Percentiles rank a stretch among this genome's conserved stretches.
These are phyloP conservation scores for Tridacna gigas DNA, from an alignment of 2,888 invertebrate species.

Conservation along the genomic window DNA sequence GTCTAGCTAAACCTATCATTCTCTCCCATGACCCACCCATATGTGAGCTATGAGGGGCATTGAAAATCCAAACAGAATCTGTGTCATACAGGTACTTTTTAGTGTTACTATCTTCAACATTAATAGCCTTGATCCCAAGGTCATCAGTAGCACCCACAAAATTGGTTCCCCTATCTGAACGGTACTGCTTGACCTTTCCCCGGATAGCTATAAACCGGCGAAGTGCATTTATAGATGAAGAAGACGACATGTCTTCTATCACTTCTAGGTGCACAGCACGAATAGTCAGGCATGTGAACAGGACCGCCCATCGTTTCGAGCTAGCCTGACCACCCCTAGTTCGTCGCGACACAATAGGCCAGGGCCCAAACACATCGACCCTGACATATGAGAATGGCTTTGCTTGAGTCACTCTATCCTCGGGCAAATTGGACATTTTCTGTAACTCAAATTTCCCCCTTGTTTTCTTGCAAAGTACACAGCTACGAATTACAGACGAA, in stretches of 20 bases:
- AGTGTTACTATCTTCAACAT: not conserved
- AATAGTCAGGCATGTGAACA: no score
- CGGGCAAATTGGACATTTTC: not conserved
- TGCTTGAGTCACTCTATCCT: not conserved
- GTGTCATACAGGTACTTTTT: not conserved
- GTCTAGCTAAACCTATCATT: not conserved
- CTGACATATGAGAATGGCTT: no score
- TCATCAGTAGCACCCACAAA: not conserved
- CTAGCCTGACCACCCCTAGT: no score
- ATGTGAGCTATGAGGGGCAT: not conserved
- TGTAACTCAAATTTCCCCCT: not conserved
- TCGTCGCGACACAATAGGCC: no score
- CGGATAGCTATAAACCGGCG: no score
- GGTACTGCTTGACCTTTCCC: no score
- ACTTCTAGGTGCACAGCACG: no score
- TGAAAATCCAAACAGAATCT: not conserved
- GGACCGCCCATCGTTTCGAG: no score
- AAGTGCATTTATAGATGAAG: no score
- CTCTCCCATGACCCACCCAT: not conserved
- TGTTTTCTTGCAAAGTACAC: constrained; percentile 5
- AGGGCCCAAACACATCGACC: no score
- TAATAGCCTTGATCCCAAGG: not conserved
- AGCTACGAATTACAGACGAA: constrained; percentile 27
- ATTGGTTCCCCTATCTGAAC: no score
- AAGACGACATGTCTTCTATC: no score